These are phyloP conservation scores for Dolichomitus sp. DNA, from an alignment of 2,888 invertebrate species.

Conservation along the genomic window DNA sequence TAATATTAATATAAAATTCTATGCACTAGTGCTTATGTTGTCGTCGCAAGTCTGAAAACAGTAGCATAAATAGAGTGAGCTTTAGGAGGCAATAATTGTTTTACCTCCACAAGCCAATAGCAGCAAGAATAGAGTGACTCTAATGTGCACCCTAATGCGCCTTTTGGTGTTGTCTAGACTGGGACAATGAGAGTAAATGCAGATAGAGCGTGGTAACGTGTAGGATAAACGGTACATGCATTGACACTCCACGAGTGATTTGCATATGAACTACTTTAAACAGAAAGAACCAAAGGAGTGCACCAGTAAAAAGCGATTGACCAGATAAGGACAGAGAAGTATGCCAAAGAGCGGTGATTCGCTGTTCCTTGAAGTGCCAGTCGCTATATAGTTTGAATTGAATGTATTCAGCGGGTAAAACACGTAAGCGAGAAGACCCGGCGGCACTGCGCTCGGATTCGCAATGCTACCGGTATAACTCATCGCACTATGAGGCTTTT, in stretches of 20 bases:
- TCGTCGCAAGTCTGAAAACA: not conserved
- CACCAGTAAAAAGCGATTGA: not conserved
- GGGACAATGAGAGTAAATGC: not conserved
- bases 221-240: not conserved
- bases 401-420: not conserved
- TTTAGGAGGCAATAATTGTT: no score
- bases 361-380: not conserved
- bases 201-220: not conserved
- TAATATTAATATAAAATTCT: no score
- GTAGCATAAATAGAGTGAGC: no score
- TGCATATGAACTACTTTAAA: constrained; percentile 2
- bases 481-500: constrained; percentile 1
- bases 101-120: not conserved
- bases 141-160: not conserved
- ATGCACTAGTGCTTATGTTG: no score
- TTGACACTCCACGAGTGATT: not conserved
- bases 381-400: not conserved
- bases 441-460: not conserved
- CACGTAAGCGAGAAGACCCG: constrained; percentile 13
- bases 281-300: not conserved
- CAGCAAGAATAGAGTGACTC: not conserved
- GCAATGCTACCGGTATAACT: constrained; percentile 3
- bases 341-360: not conserved
- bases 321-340: not conserved
- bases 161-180: not conserved